Percentiles rank a stretch among this genome's conserved stretches.
Conservation (phyloP, 53 echinoderm and acorn worm species). For the Hippasteria phrygiana region DNA sequence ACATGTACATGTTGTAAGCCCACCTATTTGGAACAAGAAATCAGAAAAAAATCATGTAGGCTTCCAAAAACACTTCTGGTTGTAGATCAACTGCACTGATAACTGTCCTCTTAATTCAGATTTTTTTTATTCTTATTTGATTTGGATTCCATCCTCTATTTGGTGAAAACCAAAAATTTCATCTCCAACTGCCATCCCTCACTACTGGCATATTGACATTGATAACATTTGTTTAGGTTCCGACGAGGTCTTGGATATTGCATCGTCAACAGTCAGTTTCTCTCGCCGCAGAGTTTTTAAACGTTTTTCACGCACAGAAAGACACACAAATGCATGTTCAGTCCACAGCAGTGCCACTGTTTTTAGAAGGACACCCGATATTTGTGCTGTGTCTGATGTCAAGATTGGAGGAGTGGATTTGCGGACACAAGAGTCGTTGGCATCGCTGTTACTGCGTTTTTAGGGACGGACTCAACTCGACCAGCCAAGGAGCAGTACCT, state of each 20-base stretch:
- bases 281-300: background rate
- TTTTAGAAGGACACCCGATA: slow-evolving; percentile 14
- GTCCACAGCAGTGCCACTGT: background rate
- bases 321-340: background rate
- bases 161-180: background rate
- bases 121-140: no score
- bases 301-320: background rate
- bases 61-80: background rate
- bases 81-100: background rate
- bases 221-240: slow-evolving; percentile 23
- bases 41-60: background rate
- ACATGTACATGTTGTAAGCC: background rate
- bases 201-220: slow-evolving; percentile 21
- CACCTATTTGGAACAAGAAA: background rate
- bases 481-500: background rate
- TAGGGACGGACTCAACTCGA: background rate
- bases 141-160: background rate
- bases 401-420: background rate
- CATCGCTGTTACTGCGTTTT: background rate
- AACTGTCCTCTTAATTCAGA: background rate
- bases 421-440: background rate
- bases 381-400: slow-evolving; percentile 15
- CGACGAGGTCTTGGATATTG: slow-evolving; percentile 25
- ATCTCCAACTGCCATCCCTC: background rate
- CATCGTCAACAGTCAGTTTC: slow-evolving; percentile 44